Base-by-base conservation (phyloP, 2,113 vertebrate genomes). In the Trinectes maculatus region DNA sequence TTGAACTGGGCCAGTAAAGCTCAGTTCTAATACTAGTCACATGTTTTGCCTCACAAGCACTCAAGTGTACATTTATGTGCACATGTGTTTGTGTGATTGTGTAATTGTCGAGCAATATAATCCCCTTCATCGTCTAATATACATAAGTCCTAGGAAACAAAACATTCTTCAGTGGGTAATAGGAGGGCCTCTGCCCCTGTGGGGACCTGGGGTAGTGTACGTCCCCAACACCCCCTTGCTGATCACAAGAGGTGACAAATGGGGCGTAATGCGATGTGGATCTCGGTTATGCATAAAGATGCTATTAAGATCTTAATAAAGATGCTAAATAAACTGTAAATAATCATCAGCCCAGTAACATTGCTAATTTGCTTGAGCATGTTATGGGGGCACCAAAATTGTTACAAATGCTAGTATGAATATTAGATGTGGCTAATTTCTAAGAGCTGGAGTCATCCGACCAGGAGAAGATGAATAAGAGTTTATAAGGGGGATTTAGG, bases 131-230 rank as follows among this genome's bases (percentile, higher is more conserved):
- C 43, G 46, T 80, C 16, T 60, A 24, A 52, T 42, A 40, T 43
- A 26, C 31, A 44, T 25, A 43, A 43, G 46, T 26, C 16, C 3
- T 21, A 26, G 42, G 18, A 43, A 54, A 46, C n/a, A 34, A 49
- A 48, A 29, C 52, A 85, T 77, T 75, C 69, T 66, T 10, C 25
- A 33, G 29, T 67, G 74, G 52, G 67, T 59, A 31, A 60, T 22
- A 58, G 28, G 3, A 54, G 26, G 42, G 25, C 37, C 57, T 43
- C 39, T 9, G 18, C 46, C n/a, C n/a, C n/a, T n/a, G n/a, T n/a
- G n/a, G n/a, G n/a, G n/a, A n/a, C n/a, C n/a, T n/a, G n/a, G n/a
- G n/a, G n/a, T n/a, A n/a, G n/a, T n/a, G n/a, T n/a, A n/a, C n/a
- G n/a, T n/a, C n/a, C n/a, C n/a, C n/a, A n/a, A n/a, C n/a, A n/a